Evolutionary conservation across 35 echinoderm and acorn worm genomes (phyloP), one percentile per base, ranked within the genome.

Genomic region (Lytechinus variegatus): DNA sequence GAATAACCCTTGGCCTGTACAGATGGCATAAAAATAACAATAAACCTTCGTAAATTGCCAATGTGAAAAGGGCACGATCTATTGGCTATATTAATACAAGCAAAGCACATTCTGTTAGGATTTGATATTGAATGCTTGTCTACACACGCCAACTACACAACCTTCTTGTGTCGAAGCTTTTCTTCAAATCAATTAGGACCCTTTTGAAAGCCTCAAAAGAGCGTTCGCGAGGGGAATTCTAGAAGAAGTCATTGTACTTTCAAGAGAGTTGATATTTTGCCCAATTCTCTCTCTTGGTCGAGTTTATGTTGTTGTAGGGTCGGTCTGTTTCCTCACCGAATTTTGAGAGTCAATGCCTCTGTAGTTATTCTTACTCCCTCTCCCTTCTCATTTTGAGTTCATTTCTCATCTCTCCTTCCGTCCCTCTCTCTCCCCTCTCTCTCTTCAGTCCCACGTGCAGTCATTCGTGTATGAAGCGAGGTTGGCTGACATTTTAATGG

Each of bases 391-490:
- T 52, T 90, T 90, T 19, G 28, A 4, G 16, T 24, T 44, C 33
- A 44, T 44, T 11, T 8, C 3, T 28, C 87, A 27, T n/a, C 87
- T 88, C 87, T 10, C 52, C 88, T 7, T 90, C 88, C 52, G 16
- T 8, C 88, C 14, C 52, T 90, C 52, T 53, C n/a, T 14, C 88
- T 52, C 21, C 28, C 28, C 7, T 90, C 88, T 90, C 27, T 52
- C 52, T 12, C 21, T 54, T 90, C 52, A 90, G 88, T 90, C 88
- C 88, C 88, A 90, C 88, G 88, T 33, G 88, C 88, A 90, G 88
- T 90, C 88, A 90, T 90, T 90, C 88, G 88, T 90, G 88, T 90
- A 90, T 90, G 88, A 90, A 44, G 88, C 88, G 88, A 52, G 88
- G 88, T 54, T 44, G 88, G 28, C 29, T 90, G 88, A 90, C 88